Base-by-base conservation (phyloP, 2,113 vertebrate species). In the Odocoileus hemionus region DNA sequence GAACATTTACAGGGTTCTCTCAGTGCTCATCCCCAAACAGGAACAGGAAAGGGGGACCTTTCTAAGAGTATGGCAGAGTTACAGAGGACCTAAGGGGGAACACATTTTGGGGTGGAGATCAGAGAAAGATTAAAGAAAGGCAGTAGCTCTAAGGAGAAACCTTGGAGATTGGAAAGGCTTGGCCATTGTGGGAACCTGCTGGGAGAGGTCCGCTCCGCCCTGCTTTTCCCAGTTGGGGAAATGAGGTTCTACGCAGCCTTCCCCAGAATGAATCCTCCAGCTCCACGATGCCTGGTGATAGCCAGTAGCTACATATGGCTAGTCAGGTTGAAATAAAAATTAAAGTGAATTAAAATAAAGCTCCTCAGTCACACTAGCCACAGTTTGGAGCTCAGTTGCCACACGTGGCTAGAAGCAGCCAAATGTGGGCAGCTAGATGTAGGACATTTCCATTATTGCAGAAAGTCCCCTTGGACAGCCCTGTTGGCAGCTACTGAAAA, bases 291-390 rank as follows among this genome's bases (percentile, higher is more conserved):
- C 64, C 52, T 14, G 25, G 43, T 6, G 2, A 33, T n/a, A 95
- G 84, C 64, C 82, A 91, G 54, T 92, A 21, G n/a, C 61, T 91
- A 7, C 7, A 2, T 30, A 23, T 97, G 78, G 28, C 90, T 39
- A 2, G 43, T 90, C 90, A 60, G n/a, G 47, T 89, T 86, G 86
- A 97, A 83, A 70, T 97, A 67, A 85, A 86, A 97, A 67, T 95
- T 78, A 43, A 94, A 55, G 12, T 92, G 74, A 79, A 36, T 39
- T 55, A 47, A 58, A 96, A 80, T 86, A 57, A 39, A 84, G 36
- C 89, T 95, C 13, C 78, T 94, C 15, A 28, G 26, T 91, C 55
- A 39, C 8, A 33, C 30, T 76, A 82, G 33, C 82, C 93, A 55
- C 43, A 36, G 74, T 58, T 19, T 43, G 39, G 36, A 25, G 58